phyloP scores from a whole-genome alignment of 2,113 vertebrate species.

The Kryptolebias marmoratus region DNA sequence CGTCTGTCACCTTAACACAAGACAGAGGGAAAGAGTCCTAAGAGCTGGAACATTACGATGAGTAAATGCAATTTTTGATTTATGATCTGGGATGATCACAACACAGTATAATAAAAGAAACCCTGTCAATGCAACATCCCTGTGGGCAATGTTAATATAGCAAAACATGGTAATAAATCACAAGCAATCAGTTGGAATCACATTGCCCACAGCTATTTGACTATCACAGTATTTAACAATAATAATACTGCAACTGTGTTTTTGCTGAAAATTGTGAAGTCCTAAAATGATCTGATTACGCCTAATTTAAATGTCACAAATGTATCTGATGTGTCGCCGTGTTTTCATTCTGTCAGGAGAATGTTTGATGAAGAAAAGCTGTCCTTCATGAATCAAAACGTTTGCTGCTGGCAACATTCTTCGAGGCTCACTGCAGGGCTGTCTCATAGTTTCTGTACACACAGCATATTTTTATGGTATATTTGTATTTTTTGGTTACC shows the following conservation, averaged over 20 bases:
- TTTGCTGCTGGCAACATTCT: constrained; percentile 28
- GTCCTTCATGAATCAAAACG: constrained; percentile 10
- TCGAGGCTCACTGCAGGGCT: constrained; percentile 31
- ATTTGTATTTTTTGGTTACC: constrained; percentile 73
- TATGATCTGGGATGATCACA: too few species aligned
- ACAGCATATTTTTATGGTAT: constrained; percentile 58
- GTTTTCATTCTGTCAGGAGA: constrained; percentile 9
- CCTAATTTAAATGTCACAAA: background rate
- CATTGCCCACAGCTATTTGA: too few species aligned
- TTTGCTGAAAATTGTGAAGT: too few species aligned
- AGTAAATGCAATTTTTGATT: too few species aligned
- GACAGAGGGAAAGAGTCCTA: constrained; percentile 2
- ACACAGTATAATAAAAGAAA: background rate
- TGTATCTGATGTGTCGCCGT: constrained; percentile 1
- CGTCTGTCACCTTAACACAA: constrained; percentile 86
- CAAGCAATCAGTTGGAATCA: too few species aligned
- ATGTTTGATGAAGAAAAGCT: background rate
- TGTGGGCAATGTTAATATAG: too few species aligned
- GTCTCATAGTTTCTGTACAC: constrained; percentile 46
- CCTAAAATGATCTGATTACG: too few species aligned
- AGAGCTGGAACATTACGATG: too few species aligned
- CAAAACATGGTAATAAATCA: background rate
- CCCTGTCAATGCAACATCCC: too few species aligned
- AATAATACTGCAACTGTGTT: too few species aligned
- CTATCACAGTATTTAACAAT: too few species aligned